Evolutionary conservation across 1,140 invertebrate genomes (phyloP).

Genomic region (Hesperophylax magnus): DNA sequence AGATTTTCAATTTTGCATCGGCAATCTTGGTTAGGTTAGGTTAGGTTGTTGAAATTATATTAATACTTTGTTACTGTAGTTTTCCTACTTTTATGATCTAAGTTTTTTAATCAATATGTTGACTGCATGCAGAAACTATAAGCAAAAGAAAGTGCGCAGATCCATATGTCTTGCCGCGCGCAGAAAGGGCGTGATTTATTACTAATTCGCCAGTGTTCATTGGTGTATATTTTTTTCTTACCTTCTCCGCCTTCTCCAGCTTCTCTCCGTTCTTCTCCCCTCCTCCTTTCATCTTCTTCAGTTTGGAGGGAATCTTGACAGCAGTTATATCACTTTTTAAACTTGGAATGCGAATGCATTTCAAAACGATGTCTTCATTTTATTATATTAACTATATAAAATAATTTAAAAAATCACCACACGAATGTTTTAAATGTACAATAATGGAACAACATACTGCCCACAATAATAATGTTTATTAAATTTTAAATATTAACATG

Average conservation of each 20-base stretch:
- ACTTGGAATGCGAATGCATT: slow-evolving; percentile 31
- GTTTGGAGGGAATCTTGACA: slow-evolving; percentile 55
- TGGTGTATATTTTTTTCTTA: too few species aligned
- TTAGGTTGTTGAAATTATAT: too few species aligned
- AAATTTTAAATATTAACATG: neutral
- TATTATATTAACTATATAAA: neutral
- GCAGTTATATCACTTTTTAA: slow-evolving; percentile 3
- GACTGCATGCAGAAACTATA: too few species aligned
- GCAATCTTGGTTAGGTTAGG: too few species aligned
- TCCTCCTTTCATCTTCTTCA: slow-evolving; percentile 51
- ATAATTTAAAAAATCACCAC: slow-evolving; percentile 9
- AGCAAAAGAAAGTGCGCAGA: too few species aligned
- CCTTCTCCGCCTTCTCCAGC: neutral
- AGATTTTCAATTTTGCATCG: too few species aligned
- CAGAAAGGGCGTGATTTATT: too few species aligned
- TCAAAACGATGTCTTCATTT: neutral
- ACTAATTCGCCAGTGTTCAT: too few species aligned
- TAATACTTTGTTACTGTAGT: too few species aligned
- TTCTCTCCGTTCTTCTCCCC: slow-evolving; percentile 25
- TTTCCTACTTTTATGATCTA: too few species aligned
- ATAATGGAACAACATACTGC: neutral
- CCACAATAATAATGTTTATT: neutral
- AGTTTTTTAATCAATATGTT: too few species aligned
- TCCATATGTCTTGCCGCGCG: too few species aligned
- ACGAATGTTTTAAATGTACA: neutral